These are phyloP conservation scores for Hyles euphorbiae DNA, from an alignment of 1,140 invertebrate species.

Conservation along the genomic window DNA sequence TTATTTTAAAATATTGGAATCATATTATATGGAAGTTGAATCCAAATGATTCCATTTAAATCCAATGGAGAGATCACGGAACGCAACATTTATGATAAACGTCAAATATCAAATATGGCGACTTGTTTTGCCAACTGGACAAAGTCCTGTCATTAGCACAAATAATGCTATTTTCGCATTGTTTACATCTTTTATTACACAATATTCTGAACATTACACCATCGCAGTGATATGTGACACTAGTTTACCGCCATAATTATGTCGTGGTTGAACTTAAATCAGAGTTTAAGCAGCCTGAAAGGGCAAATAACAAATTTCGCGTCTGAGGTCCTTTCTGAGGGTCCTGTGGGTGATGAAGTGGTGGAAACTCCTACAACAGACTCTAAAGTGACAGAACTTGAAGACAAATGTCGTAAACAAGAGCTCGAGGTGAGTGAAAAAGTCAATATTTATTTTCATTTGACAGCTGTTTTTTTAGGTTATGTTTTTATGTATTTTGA, in stretches of 20 bases:
- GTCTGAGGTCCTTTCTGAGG: conserved; percentile 82
- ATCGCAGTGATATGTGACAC: conserved; percentile 50
- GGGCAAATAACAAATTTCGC: conserved; percentile 86
- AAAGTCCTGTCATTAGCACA: conserved; percentile 64
- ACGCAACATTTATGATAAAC: background rate
- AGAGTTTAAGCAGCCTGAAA: conserved; percentile 83
- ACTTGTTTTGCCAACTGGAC: conserved; percentile 74
- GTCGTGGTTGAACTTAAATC: conserved; percentile 86
- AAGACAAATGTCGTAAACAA: conserved; percentile 77
- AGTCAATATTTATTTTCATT: conserved; percentile 29
- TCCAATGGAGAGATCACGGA: too few species aligned
- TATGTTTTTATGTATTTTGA: conserved; percentile 43
- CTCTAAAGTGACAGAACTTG: conserved; percentile 75
- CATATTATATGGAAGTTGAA: too few species aligned
- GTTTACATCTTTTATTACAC: conserved; percentile 52
- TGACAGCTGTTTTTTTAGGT: conserved; percentile 55
- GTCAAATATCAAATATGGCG: conserved; percentile 17
- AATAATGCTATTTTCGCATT: conserved; percentile 70
- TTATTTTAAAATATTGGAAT: too few species aligned
- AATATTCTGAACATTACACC: conserved; percentile 35
- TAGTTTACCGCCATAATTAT: conserved; percentile 67
- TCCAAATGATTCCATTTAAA: too few species aligned
- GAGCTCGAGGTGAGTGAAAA: conserved; percentile 78
- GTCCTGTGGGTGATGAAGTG: conserved; percentile 75
- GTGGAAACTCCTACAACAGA: conserved; percentile 53